Evolutionary conservation across 1,140 invertebrate species (phyloP), one percentile per base, ranked within the genome.

Genomic region (Potamilus streckersoni): DNA sequence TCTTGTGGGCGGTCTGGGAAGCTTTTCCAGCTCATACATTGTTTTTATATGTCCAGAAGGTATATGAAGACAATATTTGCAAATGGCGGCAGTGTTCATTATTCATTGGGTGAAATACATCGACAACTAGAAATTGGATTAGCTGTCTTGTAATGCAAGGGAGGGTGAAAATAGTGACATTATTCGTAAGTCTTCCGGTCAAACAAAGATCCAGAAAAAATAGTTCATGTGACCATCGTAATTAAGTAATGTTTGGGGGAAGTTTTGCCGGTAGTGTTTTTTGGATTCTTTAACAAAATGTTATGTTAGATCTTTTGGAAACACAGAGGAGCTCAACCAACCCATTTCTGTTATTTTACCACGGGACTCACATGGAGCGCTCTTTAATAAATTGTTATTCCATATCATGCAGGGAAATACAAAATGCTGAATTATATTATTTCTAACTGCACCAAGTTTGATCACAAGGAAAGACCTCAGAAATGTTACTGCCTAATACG

Each of bases 151-250:
- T 83, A 69, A 81, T 80, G n/a, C 80, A 69, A 38, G 80, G 79
- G 49, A 84, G 66, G 23, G 80, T 74, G 66, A 84, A 71, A 60
- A 84, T 56, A 56, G 74, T 71, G 31, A 84, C 71, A 58, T 79
- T 72, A 12, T 76, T 62, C 61, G 79, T 19, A 23, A 31, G 57
- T 62, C 16, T 74, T 74, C 70, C 78, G 76, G 14, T 72, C 62
- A 4, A 68, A 59, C 19, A 79, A 64, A 19, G 74, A 69, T 31
- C 73, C 15, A 3, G 59, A 70, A 70, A 38, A 70, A 55, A 78
- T 76, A 56, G 49, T 74, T 82, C 38, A 82, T 79, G 77, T 89
- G 89, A 79, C 90, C 91, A 74, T 91, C 89, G 58, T 89, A 78
- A 17, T 91, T 67, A 23, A 91, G 74, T 19, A 91, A 81, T 23